phyloP scores from a whole-genome alignment of 2,113 vertebrate genomes.

The Cyanocitta stelleri region DNA sequence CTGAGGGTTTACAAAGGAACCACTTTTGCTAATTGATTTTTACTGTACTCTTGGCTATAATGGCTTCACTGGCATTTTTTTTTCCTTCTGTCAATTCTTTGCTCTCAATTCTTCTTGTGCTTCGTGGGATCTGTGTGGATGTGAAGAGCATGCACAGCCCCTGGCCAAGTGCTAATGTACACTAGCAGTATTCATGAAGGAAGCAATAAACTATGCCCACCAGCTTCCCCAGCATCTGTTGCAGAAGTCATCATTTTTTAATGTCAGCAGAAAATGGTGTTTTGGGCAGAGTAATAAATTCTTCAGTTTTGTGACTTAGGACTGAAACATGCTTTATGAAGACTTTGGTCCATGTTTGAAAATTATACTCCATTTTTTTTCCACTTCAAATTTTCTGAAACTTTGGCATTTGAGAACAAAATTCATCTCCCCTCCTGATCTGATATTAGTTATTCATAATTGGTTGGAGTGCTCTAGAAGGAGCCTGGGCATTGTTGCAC shows the following conservation, averaged over 20 bases:
- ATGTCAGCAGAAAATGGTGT: neutral
- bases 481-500: neutral
- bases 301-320: neutral
- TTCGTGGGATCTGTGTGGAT: neutral
- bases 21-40: neutral
- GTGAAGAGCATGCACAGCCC: neutral
- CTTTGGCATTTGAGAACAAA: neutral
- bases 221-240: neutral
- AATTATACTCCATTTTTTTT: neutral
- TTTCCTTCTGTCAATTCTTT: neutral
- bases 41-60: neutral
- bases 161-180: accelerated
- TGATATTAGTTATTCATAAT: neutral
- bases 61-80: neutral
- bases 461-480: neutral
- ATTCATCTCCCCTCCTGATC: neutral
- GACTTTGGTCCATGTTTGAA: neutral
- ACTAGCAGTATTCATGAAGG: neutral
- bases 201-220: neutral
- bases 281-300: neutral
- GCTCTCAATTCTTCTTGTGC: neutral
- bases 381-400: neutral
- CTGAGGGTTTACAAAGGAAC: neutral
- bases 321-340: neutral
- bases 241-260: neutral